Conservation (phyloP, 2,888 invertebrate genomes). For the Sarcophaga carnaria region DNA sequence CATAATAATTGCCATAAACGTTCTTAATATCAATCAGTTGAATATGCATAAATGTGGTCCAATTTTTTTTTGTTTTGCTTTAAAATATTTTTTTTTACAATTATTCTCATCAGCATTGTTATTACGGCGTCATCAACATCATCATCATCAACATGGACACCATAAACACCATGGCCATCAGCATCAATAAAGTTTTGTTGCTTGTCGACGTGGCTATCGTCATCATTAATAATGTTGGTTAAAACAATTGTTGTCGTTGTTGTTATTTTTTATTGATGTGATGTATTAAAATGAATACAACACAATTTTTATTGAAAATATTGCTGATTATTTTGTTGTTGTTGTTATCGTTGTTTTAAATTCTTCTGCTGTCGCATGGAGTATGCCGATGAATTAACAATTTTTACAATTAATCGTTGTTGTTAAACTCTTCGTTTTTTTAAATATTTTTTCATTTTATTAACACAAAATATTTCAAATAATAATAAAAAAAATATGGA, state of each 20-base stretch:
- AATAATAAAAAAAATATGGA: no score
- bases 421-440: no score
- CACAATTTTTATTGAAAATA: neutral
- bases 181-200: neutral
- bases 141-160: neutral
- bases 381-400: neutral
- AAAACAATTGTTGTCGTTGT: neutral
- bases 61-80: neutral
- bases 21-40: slow-evolving; percentile 9
- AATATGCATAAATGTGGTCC: neutral
- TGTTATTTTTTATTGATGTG: neutral
- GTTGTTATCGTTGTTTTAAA: neutral
- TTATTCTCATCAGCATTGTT: neutral
- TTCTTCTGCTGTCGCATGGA: neutral
- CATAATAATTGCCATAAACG: neutral
- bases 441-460: neutral
- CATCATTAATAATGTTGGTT: slow-evolving; percentile 1
- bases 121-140: neutral
- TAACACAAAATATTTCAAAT: no score
- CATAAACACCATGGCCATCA: neutral
- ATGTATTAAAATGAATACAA: neutral
- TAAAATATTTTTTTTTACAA: neutral
- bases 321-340: neutral
- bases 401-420: neutral
- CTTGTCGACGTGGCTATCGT: neutral